These are phyloP conservation scores for Zeugodacus cucurbitae DNA, from an alignment of 1,140 invertebrate genomes.

Conservation along the genomic window DNA sequence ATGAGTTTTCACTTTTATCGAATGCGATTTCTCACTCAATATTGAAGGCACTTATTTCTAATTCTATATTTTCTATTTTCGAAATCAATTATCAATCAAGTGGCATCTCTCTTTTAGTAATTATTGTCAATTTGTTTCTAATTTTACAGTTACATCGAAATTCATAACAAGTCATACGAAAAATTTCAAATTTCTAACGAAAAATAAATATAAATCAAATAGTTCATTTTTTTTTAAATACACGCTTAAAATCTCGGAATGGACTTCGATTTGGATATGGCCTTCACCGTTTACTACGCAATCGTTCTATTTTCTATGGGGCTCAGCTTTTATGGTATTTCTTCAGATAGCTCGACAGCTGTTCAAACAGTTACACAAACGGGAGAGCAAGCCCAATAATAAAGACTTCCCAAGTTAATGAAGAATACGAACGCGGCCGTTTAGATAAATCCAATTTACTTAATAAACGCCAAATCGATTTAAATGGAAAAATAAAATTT, in stretches of 20 bases:
- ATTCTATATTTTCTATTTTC: background rate
- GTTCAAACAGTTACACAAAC: background rate
- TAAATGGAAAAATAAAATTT: no score
- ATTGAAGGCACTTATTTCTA: background rate
- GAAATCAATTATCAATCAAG: background rate
- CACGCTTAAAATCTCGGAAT: background rate
- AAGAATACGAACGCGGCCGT: background rate
- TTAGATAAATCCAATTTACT: no score
- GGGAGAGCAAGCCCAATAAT: background rate
- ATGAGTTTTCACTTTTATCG: no score
- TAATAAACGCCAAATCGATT: no score
- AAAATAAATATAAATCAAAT: background rate
- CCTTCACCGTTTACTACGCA: background rate
- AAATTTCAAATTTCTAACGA: background rate
- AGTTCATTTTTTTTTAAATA: no score
- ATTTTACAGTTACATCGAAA: background rate
- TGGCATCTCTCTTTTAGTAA: background rate
- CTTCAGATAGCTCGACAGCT: background rate
- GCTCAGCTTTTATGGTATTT: background rate
- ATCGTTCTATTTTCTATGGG: background rate
- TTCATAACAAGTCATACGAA: background rate
- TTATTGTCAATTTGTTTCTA: background rate
- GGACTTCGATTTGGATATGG: background rate
- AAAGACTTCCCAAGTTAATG: background rate
- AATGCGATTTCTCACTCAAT: background rate